A percentile compares a stretch with the other conserved stretches of the same genome.
Evolutionary conservation across 2,113 vertebrate genomes (phyloP).

Genomic region (Gallinago undulata): DNA sequence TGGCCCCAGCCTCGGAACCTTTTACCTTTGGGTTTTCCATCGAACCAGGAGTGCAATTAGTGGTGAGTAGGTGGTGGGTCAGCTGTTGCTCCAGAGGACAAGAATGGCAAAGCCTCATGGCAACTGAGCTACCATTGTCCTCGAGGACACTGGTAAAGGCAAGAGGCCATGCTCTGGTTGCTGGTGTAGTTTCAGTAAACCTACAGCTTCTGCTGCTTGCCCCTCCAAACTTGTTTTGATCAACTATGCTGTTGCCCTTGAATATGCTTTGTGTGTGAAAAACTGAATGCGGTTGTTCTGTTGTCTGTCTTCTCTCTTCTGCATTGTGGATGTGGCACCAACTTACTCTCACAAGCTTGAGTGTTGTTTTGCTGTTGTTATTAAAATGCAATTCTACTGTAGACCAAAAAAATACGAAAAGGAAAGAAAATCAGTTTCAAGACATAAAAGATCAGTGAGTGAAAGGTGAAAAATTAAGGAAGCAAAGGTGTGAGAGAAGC

Average conservation of each 20-base stretch:
- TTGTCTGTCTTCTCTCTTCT: constrained; percentile 67
- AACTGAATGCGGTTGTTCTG: constrained; percentile 59
- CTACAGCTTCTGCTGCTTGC: constrained; percentile 34
- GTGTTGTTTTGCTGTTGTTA: constrained; percentile 72
- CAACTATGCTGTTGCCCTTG: constrained; percentile 44
- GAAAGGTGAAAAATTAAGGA: constrained; percentile 63
- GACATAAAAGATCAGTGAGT: constrained; percentile 70
- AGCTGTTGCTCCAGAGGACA: constrained; percentile 31
- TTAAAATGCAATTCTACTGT: constrained; percentile 82
- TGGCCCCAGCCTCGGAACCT: constrained; percentile 1
- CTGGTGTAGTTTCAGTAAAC: constrained; percentile 44
- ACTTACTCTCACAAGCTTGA: constrained; percentile 64
- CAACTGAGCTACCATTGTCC: constrained; percentile 35
- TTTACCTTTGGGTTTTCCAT: constrained; percentile 42
- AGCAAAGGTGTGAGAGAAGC: constrained; percentile 66
- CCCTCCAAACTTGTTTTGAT: constrained; percentile 52
- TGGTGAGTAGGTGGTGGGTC: not conserved
- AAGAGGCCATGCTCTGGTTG: constrained; percentile 33
- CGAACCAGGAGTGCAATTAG: not conserved
- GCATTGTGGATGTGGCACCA: constrained; percentile 69
- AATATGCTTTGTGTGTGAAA: constrained; percentile 68
- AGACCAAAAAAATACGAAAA: constrained; percentile 83
- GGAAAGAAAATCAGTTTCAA: constrained; percentile 70
- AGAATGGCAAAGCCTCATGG: constrained; percentile 31
- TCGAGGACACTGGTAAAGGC: not conserved